phyloP scores from a whole-genome alignment of 2,888 invertebrate species.

The Epinotia nisella region DNA sequence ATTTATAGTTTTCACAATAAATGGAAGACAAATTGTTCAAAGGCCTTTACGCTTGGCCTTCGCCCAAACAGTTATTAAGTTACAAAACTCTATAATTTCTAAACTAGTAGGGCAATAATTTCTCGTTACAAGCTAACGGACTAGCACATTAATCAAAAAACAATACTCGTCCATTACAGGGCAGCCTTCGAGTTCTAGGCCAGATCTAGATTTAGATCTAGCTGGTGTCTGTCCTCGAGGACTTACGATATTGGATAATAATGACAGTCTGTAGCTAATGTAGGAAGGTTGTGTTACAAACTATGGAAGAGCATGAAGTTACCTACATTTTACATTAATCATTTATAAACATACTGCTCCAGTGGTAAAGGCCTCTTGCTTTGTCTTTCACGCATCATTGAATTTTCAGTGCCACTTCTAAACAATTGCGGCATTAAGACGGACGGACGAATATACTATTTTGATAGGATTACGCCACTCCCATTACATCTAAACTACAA shows the following conservation, averaged over 20 bases:
- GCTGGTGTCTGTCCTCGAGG: neutral
- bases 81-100: conserved; percentile 9
- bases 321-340: neutral
- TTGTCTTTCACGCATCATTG: too few relatives aligned
- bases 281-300: too few relatives aligned
- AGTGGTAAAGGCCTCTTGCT: too few relatives aligned
- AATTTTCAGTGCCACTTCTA: too few relatives aligned
- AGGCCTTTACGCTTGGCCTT: neutral
- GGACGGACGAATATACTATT: neutral
- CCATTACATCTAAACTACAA: neutral
- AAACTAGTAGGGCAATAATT: neutral
- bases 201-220: conserved; percentile 11
- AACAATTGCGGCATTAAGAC: too few relatives aligned
- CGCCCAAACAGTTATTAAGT: neutral
- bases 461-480: neutral
- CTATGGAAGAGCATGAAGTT: neutral
- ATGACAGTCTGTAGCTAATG: too few relatives aligned
- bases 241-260: neutral
- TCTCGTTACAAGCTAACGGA: neutral
- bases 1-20: neutral
- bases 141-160: conserved; percentile 28
- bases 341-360: too few relatives aligned
- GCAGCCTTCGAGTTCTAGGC: conserved; percentile 10
- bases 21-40: neutral
- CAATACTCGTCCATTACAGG: conserved; percentile 18